A percentile compares a stretch with the other conserved stretches of the same genome.
These are phyloP conservation scores for Excalfactoria chinensis DNA, from an alignment of 2,113 vertebrate genomes.

Conservation along the genomic window DNA sequence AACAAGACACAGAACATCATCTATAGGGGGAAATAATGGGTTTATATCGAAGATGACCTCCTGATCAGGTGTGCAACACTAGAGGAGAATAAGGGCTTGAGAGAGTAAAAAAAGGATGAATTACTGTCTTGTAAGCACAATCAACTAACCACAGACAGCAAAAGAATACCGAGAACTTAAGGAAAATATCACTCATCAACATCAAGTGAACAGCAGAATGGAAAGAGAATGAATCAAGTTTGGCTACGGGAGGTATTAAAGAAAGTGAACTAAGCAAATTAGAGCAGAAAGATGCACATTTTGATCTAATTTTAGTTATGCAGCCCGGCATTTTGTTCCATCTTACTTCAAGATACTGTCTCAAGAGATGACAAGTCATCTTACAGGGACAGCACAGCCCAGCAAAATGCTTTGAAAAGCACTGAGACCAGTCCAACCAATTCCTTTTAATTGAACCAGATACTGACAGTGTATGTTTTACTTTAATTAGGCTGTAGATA, in stretches of 20 bases:
- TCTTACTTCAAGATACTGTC: neutral
- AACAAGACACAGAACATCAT: neutral
- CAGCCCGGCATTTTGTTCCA: neutral
- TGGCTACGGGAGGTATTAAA: neutral
- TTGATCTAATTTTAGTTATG: neutral
- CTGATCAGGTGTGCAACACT: accelerated
- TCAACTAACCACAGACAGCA: neutral
- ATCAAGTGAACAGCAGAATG: neutral
- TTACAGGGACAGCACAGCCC: neutral
- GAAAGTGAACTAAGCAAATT: neutral
- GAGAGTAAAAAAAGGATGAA: neutral
- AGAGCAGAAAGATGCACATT: neutral
- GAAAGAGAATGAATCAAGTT: neutral
- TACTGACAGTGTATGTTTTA: conserved; percentile 9
- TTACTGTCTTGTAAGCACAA: neutral
- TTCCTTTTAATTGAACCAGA: conserved; percentile 41
- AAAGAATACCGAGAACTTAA: neutral
- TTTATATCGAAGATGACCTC: neutral
- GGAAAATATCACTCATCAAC: neutral
- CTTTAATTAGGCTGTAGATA: conserved; percentile 44
- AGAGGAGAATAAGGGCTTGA: neutral
- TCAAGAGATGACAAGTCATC: neutral
- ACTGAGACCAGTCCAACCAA: conserved; percentile 48
- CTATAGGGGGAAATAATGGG: neutral
- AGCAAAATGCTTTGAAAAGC: conserved; percentile 15